phyloP scores from a whole-genome alignment of 2,113 vertebrate genomes.

The Gymnocephalus cernua region DNA sequence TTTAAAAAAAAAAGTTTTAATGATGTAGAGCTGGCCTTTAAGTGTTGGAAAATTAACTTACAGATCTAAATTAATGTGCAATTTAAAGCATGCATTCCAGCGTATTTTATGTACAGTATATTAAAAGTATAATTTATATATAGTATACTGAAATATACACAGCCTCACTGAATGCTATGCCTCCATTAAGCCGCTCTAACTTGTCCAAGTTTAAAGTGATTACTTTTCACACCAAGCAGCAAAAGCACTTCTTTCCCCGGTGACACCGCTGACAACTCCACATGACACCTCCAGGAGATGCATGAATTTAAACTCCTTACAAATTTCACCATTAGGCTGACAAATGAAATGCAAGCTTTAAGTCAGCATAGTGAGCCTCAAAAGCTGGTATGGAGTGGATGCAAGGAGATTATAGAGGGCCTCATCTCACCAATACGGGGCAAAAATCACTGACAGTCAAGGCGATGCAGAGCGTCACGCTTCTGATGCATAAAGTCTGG shows the following conservation, averaged over 20 bases:
- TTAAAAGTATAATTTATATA: slow-evolving; percentile 11
- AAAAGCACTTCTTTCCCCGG: slow-evolving; percentile 39
- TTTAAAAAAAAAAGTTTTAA: background rate
- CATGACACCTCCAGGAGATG: slow-evolving; percentile 69
- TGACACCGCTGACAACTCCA: slow-evolving; percentile 58
- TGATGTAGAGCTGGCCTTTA: background rate
- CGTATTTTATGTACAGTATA: background rate
- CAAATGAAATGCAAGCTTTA: slow-evolving; percentile 78
- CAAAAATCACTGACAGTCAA: slow-evolving; percentile 75
- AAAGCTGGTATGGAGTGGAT: slow-evolving; percentile 71
- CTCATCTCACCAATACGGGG: slow-evolving; percentile 61
- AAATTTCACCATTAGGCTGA: slow-evolving; percentile 81
- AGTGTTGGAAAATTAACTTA: background rate
- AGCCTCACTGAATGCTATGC: slow-evolving; percentile 15
- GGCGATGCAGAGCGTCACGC: slow-evolving; percentile 66
- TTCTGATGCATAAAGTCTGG: slow-evolving; percentile 75
- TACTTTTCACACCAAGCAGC: slow-evolving; percentile 52
- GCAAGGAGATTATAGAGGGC: slow-evolving; percentile 76
- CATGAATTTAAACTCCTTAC: slow-evolving; percentile 78
- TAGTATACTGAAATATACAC: background rate
- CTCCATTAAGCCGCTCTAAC: slow-evolving; percentile 42
- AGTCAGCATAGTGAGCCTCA: slow-evolving; percentile 71
- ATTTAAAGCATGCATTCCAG: background rate
- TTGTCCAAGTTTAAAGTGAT: slow-evolving; percentile 66
- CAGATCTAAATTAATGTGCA: background rate